Conservation (phyloP, 2,888 invertebrate species). For the Drosophila imparisetae region DNA sequence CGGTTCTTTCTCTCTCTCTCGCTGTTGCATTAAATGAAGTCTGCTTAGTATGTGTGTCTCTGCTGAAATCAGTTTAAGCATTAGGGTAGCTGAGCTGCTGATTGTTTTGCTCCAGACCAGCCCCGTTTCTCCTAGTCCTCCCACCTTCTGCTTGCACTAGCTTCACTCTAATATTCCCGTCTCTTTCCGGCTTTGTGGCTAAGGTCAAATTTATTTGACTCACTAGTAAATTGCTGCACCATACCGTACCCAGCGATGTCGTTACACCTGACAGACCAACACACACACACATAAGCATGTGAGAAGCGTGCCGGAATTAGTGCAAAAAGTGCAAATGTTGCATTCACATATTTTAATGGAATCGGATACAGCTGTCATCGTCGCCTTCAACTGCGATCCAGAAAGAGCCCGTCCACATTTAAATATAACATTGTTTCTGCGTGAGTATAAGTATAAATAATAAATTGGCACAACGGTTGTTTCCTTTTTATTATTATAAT, state of each 20-base stretch:
- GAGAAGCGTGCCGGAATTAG: slow-evolving; percentile 57
- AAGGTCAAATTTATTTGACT: slow-evolving; percentile 81
- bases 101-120: slow-evolving; percentile 38
- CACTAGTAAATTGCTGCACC: slow-evolving; percentile 74
- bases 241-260: slow-evolving; percentile 57
- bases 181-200: slow-evolving; percentile 59
- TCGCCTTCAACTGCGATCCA: slow-evolving; percentile 23
- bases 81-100: slow-evolving; percentile 65
- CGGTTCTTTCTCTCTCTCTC: neutral
- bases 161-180: slow-evolving; percentile 16
- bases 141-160: neutral
- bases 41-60: slow-evolving; percentile 47
- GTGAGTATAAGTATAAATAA: neutral
- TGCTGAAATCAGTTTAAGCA: slow-evolving; percentile 77
- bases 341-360: slow-evolving; percentile 78
- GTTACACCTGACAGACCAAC: slow-evolving; percentile 70
- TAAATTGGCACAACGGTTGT: neutral
- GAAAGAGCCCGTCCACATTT: slow-evolving; percentile 27
- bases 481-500: neutral
- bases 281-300: slow-evolving; percentile 9
- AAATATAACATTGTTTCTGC: slow-evolving; percentile 14
- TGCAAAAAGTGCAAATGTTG: slow-evolving; percentile 76
- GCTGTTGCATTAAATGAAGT: slow-evolving; percentile 66
- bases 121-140: neutral
- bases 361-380: slow-evolving; percentile 38